Evolutionary conservation across 2,888 invertebrate species (phyloP), one percentile per base, ranked within the genome.

Genomic region (Ichneumoninae sp.): DNA sequence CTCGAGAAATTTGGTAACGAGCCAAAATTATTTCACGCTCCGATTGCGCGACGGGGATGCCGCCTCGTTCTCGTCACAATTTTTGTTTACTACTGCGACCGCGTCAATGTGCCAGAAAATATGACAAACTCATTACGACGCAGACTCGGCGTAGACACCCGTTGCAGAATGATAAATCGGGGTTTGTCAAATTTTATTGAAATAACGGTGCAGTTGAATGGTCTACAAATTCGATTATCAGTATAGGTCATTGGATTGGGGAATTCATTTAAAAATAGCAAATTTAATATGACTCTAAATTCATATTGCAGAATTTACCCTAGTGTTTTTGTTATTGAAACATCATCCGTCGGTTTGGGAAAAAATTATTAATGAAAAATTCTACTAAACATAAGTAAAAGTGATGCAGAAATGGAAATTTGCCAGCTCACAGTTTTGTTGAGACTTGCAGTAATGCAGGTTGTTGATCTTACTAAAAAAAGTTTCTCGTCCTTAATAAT

Each of bases 1-100:
- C 36, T 13, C 8, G 66, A 78, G 44, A 69, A 75, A 47, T 60
- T 82, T 83, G 83, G 76, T 65, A 44, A 73, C 10, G 63, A 63
- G 85, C 83, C 85, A 80, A 83, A 73, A 73, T 76, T 65, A 83
- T 83, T 80, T 77, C 68, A 80, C 73, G 80, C 68, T 47, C 63
- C 16, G 63, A 50, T 68, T 36, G 63, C 68, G 26, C 7, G 44
- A 7, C 63, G 22, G 65, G 60, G 60, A 75, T 75, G 75, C 30
- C 47, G 30, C 40, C 69, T 65, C 69, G 63, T 76, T 76, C 73
- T n/a, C 63, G 22, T 7, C 33, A 54, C 19, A 26, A 50, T 50
- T 19, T 26, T 30, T 30, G 30, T 50, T 63, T 63, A 13, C 47
- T 33, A 50, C 65, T 33, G 50, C 7, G 50, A 36, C 16, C 26